Evolutionary conservation across 2,797 vertebrate species (phyloP).

Genomic region (Eulemur rubriventer): DNA sequence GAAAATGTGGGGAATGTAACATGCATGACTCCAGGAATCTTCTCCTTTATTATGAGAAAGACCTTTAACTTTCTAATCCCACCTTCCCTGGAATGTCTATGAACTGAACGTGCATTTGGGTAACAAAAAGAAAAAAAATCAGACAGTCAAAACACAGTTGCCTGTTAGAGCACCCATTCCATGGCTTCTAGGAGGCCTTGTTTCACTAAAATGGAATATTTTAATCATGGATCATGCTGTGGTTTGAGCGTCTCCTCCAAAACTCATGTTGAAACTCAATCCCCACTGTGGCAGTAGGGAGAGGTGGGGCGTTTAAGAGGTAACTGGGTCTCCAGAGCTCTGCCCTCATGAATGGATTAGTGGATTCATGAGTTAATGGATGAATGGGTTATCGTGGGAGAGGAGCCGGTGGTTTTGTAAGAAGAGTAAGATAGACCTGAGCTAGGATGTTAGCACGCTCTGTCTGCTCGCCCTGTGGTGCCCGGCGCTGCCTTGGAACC

Average conservation of each 20-base stretch:
- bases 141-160: background rate
- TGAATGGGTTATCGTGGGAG: background rate
- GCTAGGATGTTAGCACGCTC: background rate
- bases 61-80: constrained; percentile 39
- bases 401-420: background rate
- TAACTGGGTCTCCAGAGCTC: background rate
- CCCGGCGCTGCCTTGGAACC: background rate
- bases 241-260: background rate
- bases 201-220: background rate
- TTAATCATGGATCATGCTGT: background rate
- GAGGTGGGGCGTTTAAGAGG: background rate
- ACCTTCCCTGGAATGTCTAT: background rate
- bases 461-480: background rate
- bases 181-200: background rate
- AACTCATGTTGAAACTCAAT: background rate
- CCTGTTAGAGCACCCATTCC: background rate
- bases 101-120: background rate
- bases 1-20: constrained; percentile 47
- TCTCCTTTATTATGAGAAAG: constrained; percentile 13
- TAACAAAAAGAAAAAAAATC: constrained; percentile 43
- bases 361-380: background rate
- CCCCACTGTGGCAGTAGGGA: background rate
- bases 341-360: background rate
- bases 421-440: background rate
- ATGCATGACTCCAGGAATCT: constrained; percentile 13